These are phyloP conservation scores for Dallia pectoralis DNA, from an alignment of 2,797 vertebrate genomes.

Conservation along the genomic window DNA sequence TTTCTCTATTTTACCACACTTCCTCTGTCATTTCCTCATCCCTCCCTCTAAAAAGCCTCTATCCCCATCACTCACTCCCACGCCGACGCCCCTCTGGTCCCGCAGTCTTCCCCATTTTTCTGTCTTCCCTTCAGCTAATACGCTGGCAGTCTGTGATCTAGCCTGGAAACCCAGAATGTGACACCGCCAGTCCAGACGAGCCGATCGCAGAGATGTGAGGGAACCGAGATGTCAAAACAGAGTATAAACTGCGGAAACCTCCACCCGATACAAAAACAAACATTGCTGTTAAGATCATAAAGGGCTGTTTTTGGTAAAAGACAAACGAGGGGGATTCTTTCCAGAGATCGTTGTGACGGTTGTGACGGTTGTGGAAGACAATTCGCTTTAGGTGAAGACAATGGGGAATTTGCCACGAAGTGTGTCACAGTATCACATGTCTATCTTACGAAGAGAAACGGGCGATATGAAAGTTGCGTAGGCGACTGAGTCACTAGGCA, in stretches of 20 bases:
- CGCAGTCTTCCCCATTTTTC: not conserved
- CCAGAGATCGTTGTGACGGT: not conserved
- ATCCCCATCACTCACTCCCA: not conserved
- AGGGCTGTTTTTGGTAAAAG: not conserved
- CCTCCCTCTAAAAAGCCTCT: conserved; percentile 8
- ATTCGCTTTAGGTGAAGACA: not conserved
- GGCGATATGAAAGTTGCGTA: too few species aligned
- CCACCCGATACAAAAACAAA: too few species aligned
- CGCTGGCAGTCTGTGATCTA: conserved; percentile 42
- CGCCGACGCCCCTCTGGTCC: not conserved
- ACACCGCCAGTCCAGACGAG: conserved; percentile 55
- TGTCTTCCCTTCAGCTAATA: too few species aligned
- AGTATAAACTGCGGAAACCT: too few species aligned
- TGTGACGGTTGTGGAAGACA: not conserved
- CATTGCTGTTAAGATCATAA: too few species aligned
- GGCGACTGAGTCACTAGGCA: not conserved
- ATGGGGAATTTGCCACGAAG: too few species aligned
- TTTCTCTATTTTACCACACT: too few species aligned
- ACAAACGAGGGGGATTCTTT: not conserved
- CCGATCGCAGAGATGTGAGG: not conserved
- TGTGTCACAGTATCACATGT: too few species aligned
- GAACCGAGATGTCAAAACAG: not conserved
- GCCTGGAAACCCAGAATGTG: conserved; percentile 45
- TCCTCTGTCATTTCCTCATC: not conserved
- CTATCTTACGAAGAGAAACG: not conserved